These are phyloP conservation scores for Oreochromis niloticus DNA, from an alignment of 2,113 vertebrate genomes.

Conservation along the genomic window DNA sequence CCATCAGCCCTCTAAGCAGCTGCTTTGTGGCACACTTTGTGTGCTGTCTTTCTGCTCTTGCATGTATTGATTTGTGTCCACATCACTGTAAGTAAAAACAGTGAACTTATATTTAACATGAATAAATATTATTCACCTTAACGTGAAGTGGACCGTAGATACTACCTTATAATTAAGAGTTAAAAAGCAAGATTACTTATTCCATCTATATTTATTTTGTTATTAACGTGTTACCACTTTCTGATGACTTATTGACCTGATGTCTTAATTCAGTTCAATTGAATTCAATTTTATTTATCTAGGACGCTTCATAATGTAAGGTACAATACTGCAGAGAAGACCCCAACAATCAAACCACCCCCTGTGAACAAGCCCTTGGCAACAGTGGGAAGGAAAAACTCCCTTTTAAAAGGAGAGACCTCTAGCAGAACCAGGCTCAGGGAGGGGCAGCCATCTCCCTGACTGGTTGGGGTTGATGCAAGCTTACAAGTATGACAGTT, in stretches of 20 bases:
- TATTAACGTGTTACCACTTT: background rate
- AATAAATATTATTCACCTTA: background rate
- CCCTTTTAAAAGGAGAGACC: accelerated
- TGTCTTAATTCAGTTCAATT: background rate
- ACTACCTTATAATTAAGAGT: background rate
- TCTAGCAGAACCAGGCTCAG: background rate
- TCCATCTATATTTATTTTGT: background rate
- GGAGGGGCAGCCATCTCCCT: background rate
- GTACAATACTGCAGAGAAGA: background rate
- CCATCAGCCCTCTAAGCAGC: background rate
- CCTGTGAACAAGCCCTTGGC: background rate
- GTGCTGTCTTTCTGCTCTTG: background rate
- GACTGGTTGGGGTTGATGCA: background rate
- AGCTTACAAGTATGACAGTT: background rate
- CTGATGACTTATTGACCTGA: background rate
- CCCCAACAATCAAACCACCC: background rate
- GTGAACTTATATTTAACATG: background rate
- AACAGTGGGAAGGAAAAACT: background rate
- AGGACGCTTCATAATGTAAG: background rate
- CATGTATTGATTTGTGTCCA: background rate
- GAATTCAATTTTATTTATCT: background rate
- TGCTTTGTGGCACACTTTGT: background rate
- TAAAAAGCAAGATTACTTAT: background rate
- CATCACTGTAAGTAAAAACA: background rate
- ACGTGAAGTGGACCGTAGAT: background rate